Evolutionary conservation across 2,888 invertebrate genomes (phyloP), one percentile per base, ranked within the genome.

Genomic region (Hermodice carunculata): DNA sequence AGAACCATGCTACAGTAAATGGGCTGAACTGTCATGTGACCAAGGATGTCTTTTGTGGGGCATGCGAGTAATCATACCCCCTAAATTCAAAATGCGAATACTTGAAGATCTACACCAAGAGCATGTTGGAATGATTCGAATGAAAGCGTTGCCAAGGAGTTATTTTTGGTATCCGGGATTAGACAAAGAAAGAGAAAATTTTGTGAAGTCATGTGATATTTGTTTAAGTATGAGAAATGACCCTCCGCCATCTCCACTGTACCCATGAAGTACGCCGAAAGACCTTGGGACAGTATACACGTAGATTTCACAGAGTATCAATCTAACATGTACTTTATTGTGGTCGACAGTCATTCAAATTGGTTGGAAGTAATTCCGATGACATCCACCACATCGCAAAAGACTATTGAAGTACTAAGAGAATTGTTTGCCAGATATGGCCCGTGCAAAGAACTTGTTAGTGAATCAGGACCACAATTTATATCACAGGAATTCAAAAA

Each of bases 121-220:
- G 19, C 54, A 54, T 37, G 34, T n/a, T 14, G 54, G 54, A 11
- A 54, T 54, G 6, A 14, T 11, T 8, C 32, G 54, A 8, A 54
- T 54, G 54, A 54, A 54, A 37, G 32, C 54, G 37, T 54, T 8
- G 37, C n/a, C n/a, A n/a, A n/a, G n/a, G n/a, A n/a, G n/a, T n/a
- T n/a, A n/a, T n/a, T n/a, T n/a, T n/a, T n/a, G n/a, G n/a, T n/a
- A n/a, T n/a, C n/a, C n/a, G n/a, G n/a, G n/a, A n/a, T n/a, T n/a
- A n/a, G n/a, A n/a, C n/a, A n/a, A n/a, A n/a, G n/a, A n/a, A n/a
- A n/a, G n/a, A n/a, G n/a, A n/a, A n/a, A n/a, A n/a, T n/a, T n/a
- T n/a, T n/a, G n/a, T n/a, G n/a, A n/a, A n/a, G n/a, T n/a, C n/a
- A n/a, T n/a, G n/a, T n/a, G n/a, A n/a, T n/a, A n/a, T n/a, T n/a